Percentiles rank a stretch among this genome's conserved stretches.
These are phyloP conservation scores for Benitochromis conjunctus DNA, from an alignment of 2,113 vertebrate genomes.

Conservation along the genomic window DNA sequence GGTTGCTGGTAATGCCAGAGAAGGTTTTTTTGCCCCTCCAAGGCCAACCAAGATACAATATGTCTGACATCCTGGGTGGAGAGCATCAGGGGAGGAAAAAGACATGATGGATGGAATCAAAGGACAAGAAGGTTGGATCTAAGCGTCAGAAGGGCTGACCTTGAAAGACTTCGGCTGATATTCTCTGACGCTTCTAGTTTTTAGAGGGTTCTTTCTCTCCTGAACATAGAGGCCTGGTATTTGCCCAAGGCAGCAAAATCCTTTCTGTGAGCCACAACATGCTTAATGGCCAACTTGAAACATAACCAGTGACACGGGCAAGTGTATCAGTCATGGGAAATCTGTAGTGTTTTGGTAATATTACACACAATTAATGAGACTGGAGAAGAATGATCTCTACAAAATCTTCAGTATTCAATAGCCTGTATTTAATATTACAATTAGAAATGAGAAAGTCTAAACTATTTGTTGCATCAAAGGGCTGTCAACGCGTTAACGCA, in stretches of 20 bases:
- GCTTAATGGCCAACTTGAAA: not conserved
- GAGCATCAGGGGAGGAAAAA: not conserved
- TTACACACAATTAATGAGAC: not conserved
- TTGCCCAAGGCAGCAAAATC: not conserved
- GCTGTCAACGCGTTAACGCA: too few species aligned
- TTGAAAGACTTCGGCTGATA: not conserved
- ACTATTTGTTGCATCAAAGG: not conserved
- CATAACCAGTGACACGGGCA: not conserved
- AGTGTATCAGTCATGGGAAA: too few species aligned
- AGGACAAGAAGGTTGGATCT: not conserved
- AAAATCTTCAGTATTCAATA: too few species aligned
- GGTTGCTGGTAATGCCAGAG: slow-evolving; percentile 48
- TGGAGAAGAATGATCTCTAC: too few species aligned
- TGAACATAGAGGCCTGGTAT: not conserved
- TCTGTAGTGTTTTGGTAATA: not conserved
- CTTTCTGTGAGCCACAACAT: not conserved
- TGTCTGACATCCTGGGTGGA: slow-evolving; percentile 62
- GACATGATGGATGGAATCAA: not conserved
- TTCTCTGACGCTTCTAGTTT: not conserved
- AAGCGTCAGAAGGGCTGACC: not conserved
- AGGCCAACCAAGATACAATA: slow-evolving; percentile 60
- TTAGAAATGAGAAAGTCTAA: not conserved
- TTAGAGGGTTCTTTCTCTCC: not conserved
- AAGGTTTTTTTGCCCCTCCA: slow-evolving; percentile 58
- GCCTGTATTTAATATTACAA: too few species aligned